Evolutionary conservation across 2,888 invertebrate genomes (phyloP), one percentile per base, ranked within the genome.

Genomic region (Rhingia campestris): DNA sequence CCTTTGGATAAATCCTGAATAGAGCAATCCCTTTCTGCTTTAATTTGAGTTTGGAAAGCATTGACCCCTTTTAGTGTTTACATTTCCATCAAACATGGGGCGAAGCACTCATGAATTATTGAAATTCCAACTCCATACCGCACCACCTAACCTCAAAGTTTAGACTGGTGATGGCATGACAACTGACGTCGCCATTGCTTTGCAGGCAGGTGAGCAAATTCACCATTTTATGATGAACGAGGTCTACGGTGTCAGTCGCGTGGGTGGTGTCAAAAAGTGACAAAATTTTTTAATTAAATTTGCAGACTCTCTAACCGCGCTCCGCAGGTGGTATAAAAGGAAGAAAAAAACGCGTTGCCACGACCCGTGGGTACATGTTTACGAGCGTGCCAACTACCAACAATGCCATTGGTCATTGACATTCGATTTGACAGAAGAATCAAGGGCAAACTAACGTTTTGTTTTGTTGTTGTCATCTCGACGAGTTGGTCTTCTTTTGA

Each of bases 41-140:
- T 14, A 61, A 67, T 63, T 72, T 73, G 67, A 37, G 43, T 82
- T 76, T 51, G 51, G 10, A 77, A 76, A 66, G 69, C 66, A 59
- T 72, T 81, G 81, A 66, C 66, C 76, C 53, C 61, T 77, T 32
- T 43, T 49, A 73, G 10, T 82, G 82, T 82, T 77, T 77, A 77
- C 82, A 69, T 69, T 82, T 58, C 58, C 47, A 63, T 73, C 73
- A 64, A 82, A 82, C 58, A 64, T 30, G n/a, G 58, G 14, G 22
- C 6, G 43, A 22, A 4, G 12, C 56, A 47, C 4, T 41, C 63
- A 73, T 66, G 58, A 63, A 70, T 54, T 70, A 66, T 45, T 75
- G 37, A 58, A 75, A 73, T 47, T 35, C 58, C 72, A 66, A 59
- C 30, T n/a, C 6, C n/a, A 10, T 22, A 30, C n/a, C 6, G 49